Conservation (phyloP, 2,797 vertebrate genomes). For the Betta splendens region DNA sequence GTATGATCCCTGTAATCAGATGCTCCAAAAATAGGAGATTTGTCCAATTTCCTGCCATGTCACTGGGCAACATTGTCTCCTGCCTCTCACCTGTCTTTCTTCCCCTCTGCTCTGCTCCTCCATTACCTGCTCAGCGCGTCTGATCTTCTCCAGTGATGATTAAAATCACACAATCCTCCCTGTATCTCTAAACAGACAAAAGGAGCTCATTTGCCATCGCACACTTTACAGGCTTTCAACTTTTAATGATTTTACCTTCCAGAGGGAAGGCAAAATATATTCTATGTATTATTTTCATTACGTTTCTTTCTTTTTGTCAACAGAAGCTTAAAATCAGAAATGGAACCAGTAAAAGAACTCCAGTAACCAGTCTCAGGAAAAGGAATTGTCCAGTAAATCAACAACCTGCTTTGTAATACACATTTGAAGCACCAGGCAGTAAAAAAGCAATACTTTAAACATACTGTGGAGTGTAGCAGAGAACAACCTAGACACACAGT, state of each 20-base stretch:
- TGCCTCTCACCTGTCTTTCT: conserved; percentile 46
- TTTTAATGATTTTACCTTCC: neutral
- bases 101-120: conserved; percentile 33
- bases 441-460: neutral
- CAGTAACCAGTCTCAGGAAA: too few species aligned
- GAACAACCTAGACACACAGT: too few species aligned
- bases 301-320: neutral
- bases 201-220: conserved; percentile 30
- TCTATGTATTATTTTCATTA: too few species aligned
- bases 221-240: conserved; percentile 15
- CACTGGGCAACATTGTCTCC: conserved; percentile 28
- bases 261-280: neutral
- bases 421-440: too few species aligned
- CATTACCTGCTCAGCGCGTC: conserved; percentile 34
- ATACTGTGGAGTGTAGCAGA: too few species aligned
- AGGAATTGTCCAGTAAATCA: too few species aligned
- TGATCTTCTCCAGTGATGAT: conserved; percentile 28
- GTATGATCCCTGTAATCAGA: conserved; percentile 57
- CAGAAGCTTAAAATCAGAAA: neutral
- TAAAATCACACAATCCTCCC: conserved; percentile 41
- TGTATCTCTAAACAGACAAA: conserved; percentile 29
- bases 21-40: conserved; percentile 58
- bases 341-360: too few species aligned
- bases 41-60: conserved; percentile 63
- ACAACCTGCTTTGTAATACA: too few species aligned